Percentiles rank a stretch among this genome's conserved stretches.
These are phyloP conservation scores for Montipora capricornis DNA, from an alignment of 64 coral and sea anemone genomes.

Conservation along the genomic window DNA sequence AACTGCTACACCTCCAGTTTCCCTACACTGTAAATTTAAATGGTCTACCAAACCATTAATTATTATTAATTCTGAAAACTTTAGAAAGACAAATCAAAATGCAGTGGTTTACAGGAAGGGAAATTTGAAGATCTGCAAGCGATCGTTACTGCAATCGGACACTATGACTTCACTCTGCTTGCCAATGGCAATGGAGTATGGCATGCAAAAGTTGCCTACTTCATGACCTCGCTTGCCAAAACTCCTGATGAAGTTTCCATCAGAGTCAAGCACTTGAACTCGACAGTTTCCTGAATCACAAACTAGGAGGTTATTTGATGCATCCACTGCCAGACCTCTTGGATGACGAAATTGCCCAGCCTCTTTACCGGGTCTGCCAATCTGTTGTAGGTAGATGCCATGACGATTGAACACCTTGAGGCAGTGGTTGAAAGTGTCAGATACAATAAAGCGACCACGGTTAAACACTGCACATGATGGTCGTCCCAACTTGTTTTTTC, in stretches of 20 bases:
- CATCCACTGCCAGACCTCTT: slow-evolving; percentile 59
- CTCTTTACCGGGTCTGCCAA: slow-evolving; percentile 58
- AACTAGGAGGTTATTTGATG: slow-evolving; percentile 58
- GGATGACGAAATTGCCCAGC: slow-evolving; percentile 66
- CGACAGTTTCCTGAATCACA: slow-evolving; percentile 73
- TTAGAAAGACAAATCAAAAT: neutral
- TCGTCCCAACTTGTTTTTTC: slow-evolving; percentile 8
- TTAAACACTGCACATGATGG: slow-evolving; percentile 75
- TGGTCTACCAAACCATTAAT: no score
- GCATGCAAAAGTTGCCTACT: slow-evolving; percentile 57
- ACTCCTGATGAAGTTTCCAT: slow-evolving; percentile 71
- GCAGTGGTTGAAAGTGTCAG: slow-evolving; percentile 76
- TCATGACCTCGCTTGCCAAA: slow-evolving; percentile 51
- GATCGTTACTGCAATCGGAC: slow-evolving; percentile 65
- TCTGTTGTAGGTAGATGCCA: slow-evolving; percentile 45
- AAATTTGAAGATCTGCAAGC: slow-evolving; percentile 59
- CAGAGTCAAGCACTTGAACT: slow-evolving; percentile 63
- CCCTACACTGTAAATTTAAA: no score
- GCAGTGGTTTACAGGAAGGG: neutral
- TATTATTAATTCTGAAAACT: no score
- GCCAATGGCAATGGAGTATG: slow-evolving; percentile 36
- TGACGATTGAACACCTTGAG: slow-evolving; percentile 68
- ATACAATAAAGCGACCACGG: slow-evolving; percentile 65
- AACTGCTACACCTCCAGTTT: no score
- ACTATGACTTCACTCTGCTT: slow-evolving; percentile 37